phyloP scores from a whole-genome alignment of 1,140 invertebrate genomes.

The Trialeurodes vaporariorum region DNA sequence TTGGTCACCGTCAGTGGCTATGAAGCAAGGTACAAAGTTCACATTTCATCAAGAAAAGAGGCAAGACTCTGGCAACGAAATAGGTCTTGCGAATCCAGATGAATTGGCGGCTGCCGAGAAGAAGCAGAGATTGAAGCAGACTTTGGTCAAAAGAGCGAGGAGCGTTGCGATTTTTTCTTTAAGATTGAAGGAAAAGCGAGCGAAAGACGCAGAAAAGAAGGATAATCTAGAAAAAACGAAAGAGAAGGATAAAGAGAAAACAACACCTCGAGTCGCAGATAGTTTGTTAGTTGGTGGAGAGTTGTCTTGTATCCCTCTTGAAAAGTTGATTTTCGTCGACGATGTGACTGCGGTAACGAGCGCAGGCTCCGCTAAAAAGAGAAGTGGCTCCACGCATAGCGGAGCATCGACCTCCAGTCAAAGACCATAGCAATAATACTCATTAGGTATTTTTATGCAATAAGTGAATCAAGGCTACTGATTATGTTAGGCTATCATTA shows the following conservation, averaged over 20 bases:
- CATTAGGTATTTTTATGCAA: not conserved
- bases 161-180: constrained; percentile 72
- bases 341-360: constrained; percentile 16
- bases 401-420: not conserved
- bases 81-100: constrained; percentile 27
- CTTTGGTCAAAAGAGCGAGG: constrained; percentile 62
- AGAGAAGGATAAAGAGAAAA: constrained; percentile 23
- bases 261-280: constrained; percentile 32
- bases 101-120: not conserved
- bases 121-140: constrained; percentile 43
- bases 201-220: constrained; percentile 54
- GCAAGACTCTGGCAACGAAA: constrained; percentile 38
- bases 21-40: constrained; percentile 37
- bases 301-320: constrained; percentile 66
- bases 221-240: constrained; percentile 31
- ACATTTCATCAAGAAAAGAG: constrained; percentile 34
- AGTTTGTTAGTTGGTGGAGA: constrained; percentile 56
- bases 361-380: not conserved
- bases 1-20: constrained; percentile 32
- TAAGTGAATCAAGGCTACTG: not conserved
- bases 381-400: not conserved
- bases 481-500: not conserved
- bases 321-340: constrained; percentile 42
- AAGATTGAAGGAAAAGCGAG: constrained; percentile 58
- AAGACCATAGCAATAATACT: not conserved